A percentile compares a stretch with the other conserved stretches of the same genome.
Conservation (phyloP, 2,888 invertebrate species). For the Melieria omissa region DNA sequence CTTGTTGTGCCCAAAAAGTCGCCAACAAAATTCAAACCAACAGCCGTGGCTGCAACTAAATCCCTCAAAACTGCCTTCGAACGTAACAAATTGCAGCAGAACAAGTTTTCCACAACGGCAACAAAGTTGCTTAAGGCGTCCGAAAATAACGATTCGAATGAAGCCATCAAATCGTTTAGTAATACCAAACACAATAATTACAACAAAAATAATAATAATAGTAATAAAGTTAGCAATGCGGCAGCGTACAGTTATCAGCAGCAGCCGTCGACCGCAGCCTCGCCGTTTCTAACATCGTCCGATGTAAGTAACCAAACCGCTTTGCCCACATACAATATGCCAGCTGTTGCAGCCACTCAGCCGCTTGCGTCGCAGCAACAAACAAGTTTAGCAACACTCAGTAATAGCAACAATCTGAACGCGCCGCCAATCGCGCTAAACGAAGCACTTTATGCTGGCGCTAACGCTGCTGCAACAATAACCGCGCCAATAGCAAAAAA, state of each 20-base stretch:
- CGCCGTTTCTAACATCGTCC: conserved; percentile 27
- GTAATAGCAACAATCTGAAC: background rate
- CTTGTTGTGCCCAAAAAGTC: conserved; percentile 17
- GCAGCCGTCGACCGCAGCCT: conserved; percentile 24
- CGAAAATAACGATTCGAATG: conserved; percentile 10
- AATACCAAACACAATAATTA: conserved; percentile 37
- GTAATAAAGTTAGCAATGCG: conserved; percentile 4
- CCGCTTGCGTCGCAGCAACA: conserved; percentile 15
- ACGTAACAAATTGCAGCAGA: background rate
- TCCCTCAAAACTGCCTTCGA: background rate
- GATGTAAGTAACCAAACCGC: conserved; percentile 50
- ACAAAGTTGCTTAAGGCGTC: conserved; percentile 28
- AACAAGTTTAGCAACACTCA: conserved; percentile 1
- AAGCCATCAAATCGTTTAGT: conserved; percentile 32
- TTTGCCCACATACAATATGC: conserved; percentile 47
- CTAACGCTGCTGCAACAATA: conserved; percentile 21
- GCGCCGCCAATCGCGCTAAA: background rate
- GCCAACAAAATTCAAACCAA: conserved; percentile 31
- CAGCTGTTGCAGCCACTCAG: conserved; percentile 34
- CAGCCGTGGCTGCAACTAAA: conserved; percentile 1
- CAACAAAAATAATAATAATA: conserved; percentile 30
- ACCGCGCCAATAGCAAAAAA: conserved; percentile 23
- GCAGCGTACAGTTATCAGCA: conserved; percentile 40
- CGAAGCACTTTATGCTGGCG: background rate
- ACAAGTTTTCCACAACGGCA: conserved; percentile 22